Evolutionary conservation across 2,113 vertebrate genomes (phyloP).

Genomic region (Bos javanicus): DNA sequence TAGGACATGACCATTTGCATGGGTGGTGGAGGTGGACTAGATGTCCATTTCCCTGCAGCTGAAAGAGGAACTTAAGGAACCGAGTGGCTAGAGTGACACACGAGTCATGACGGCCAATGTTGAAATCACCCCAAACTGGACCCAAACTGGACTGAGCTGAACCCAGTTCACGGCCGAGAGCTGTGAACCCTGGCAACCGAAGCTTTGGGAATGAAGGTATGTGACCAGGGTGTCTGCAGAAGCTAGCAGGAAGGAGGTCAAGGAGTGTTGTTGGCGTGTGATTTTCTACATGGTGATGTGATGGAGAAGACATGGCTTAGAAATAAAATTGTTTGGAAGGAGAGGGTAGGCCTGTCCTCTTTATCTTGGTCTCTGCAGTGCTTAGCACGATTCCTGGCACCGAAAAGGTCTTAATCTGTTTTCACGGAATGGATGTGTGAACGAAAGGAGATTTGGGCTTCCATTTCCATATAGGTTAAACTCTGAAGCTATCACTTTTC

Average conservation of each 20-base stretch:
- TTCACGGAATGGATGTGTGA: not conserved
- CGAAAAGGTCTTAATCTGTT: not conserved
- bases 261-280: not conserved
- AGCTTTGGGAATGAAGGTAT: not conserved
- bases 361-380: not conserved
- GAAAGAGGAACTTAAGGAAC: not conserved
- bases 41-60: not conserved
- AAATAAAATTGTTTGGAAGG: not conserved
- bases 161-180: not conserved
- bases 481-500: conserved; percentile 19
- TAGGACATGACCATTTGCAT: not conserved
- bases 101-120: not conserved
- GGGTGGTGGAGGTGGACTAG: not conserved
- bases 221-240: not conserved
- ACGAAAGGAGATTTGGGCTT: conserved; percentile 28
- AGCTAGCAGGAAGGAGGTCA: not conserved
- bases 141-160: not conserved
- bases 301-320: not conserved
- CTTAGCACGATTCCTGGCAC: not conserved
- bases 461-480: not conserved
- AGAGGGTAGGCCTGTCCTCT: not conserved
- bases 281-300: not conserved
- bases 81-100: not conserved
- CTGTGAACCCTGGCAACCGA: not conserved
- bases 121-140: not conserved